Evolutionary conservation across 2,888 invertebrate species (phyloP), one percentile per base, ranked within the genome.

Genomic region (Phalangium opilio): DNA sequence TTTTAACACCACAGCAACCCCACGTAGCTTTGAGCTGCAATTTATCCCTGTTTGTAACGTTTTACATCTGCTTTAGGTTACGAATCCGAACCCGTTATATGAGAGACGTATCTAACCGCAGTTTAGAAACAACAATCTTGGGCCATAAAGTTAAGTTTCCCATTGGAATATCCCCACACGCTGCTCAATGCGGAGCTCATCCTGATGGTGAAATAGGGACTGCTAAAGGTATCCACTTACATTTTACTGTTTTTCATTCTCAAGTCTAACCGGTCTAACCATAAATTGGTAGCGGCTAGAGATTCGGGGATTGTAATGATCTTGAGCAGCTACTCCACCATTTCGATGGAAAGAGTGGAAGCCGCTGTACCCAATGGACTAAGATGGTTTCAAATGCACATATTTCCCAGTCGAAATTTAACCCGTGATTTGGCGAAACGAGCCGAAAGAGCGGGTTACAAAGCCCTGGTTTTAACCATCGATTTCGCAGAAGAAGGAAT

Each of bases 321-420:
- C 18, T 67, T 87, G 45, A 89, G 89, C 56, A 90, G 90, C 0
- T 74, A 89, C 50, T 73, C 89, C 0, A 91, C 86, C 0, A 79
- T 78, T 56, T 84, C 86, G 38, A 76, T 93, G 45, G 91, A 91
- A 67, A 86, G 91, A 63, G 78, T 91, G 2, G 82, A 84, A 0
- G 63, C 70, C 48, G 80, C 77, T 1, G 81, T 82, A 2, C 85
- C 86, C 0, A 64, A 75, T 12, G 78, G 77, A 0, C 69, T 75
- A 15, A 85, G 83, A 63, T 91, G 89, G 87, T 87, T 89, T 64
- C 89, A 95, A 66, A 72, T 95, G 1, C 93, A 91, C 63, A 79
- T 93, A 55, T 87, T 84, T 64, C 81, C 74, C 50, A 80, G 89
- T 64, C 45, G 80, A 54, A 68, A 77, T 33, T 69, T 84, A 1